Conservation (phyloP, 2,113 vertebrate genomes). For the Bettongia penicillata region DNA sequence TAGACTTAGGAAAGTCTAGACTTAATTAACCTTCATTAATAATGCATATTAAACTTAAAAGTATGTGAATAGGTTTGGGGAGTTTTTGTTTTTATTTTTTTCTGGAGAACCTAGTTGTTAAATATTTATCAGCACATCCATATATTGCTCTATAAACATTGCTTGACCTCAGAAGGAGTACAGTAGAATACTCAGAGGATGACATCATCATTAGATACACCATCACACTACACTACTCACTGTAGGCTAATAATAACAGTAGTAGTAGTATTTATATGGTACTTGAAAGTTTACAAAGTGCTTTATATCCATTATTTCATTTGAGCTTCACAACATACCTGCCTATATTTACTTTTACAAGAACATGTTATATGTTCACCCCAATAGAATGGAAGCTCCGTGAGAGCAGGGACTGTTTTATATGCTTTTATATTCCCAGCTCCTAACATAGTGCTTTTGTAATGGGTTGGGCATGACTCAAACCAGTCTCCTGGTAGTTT, state of each 20-base stretch:
- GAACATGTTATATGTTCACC: not conserved
- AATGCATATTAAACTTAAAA: not conserved
- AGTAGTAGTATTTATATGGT: not conserved
- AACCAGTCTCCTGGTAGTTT: not conserved
- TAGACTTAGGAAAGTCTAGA: not conserved
- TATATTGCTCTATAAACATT: not conserved
- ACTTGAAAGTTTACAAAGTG: not conserved
- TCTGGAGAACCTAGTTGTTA: not conserved
- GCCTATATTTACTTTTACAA: not conserved
- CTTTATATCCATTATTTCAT: not conserved
- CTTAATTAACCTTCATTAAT: not conserved
- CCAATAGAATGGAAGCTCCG: not conserved
- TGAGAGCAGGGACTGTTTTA: not conserved
- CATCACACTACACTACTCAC: not conserved
- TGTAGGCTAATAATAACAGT: not conserved
- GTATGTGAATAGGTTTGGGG: not conserved
- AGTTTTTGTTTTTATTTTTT: not conserved
- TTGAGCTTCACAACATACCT: not conserved
- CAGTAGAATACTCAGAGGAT: not conserved
- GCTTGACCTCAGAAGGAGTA: not conserved
- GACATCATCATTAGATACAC: not conserved
- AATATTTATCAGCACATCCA: not conserved
- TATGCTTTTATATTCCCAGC: not conserved
- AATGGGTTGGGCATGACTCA: not conserved
- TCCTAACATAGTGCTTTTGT: not conserved